phyloP scores from a whole-genome alignment of 2,888 invertebrate species.

The Hirudinaria manillensis region DNA sequence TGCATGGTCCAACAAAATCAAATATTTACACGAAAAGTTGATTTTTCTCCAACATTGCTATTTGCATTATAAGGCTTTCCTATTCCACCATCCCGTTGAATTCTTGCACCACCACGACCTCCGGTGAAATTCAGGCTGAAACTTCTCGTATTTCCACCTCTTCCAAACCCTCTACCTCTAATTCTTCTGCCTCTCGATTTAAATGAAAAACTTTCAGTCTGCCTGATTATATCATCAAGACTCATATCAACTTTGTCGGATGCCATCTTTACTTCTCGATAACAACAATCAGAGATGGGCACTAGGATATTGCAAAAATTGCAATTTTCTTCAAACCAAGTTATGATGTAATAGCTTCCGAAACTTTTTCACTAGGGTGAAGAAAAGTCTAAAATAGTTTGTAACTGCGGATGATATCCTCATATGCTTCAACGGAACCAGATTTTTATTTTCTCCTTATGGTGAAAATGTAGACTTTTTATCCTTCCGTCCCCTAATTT shows the following conservation, averaged over 20 bases:
- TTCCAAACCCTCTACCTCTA: conserved; percentile 19
- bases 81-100: conserved; percentile 5
- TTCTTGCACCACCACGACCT: neutral
- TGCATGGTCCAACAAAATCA: neutral
- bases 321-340: no score
- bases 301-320: no score
- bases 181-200: conserved; percentile 11
- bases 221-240: conserved; percentile 27
- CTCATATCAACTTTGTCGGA: conserved; percentile 27
- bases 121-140: conserved; percentile 11
- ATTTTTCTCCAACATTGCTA: conserved; percentile 4
- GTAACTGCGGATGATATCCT: neutral
- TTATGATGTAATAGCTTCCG: no score
- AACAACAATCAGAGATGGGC: no score
- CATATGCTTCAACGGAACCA: neutral
- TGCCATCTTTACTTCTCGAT: conserved; percentile 1
- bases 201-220: conserved; percentile 6
- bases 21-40: conserved; percentile 14
- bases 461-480: no score
- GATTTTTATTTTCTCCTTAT: neutral
- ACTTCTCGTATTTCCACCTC: neutral
- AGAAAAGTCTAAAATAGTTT: neutral
- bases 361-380: no score
- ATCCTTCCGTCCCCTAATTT: no score
- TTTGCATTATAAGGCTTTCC: conserved; percentile 11